Evolutionary conservation across 1,140 invertebrate species (phyloP).

Genomic region (Agrilus planipennis): DNA sequence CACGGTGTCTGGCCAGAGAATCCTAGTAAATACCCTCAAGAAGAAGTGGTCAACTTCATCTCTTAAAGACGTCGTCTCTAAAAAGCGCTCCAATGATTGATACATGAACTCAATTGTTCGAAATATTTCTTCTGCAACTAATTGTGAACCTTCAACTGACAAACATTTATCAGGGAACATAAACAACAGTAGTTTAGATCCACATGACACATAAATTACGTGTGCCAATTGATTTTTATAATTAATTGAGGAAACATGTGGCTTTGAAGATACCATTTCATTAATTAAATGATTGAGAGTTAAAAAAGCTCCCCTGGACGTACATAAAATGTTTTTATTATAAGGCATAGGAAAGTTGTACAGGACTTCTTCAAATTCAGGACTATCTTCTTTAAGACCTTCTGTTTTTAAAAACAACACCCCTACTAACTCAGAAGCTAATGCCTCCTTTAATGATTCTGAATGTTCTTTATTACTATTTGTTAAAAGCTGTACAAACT

Average conservation of each 20-base stretch:
- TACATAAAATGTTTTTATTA: conserved; percentile 45
- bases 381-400: conserved; percentile 44
- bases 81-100: conserved; percentile 39
- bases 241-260: conserved; percentile 42
- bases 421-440: conserved; percentile 45
- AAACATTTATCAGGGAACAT: conserved; percentile 39
- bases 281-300: conserved; percentile 55
- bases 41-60: conserved; percentile 43
- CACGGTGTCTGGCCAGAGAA: conserved; percentile 15
- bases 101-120: conserved; percentile 40
- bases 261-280: conserved; percentile 44
- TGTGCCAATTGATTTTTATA: conserved; percentile 41
- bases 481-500: conserved; percentile 39
- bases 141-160: conserved; percentile 36
- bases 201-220: conserved; percentile 40
- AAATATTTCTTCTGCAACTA: conserved; percentile 37
- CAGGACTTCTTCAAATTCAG: conserved; percentile 50
- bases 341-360: conserved; percentile 54
- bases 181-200: conserved; percentile 43
- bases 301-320: conserved; percentile 50
- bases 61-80: conserved; percentile 32
- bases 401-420: conserved; percentile 49
- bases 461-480: conserved; percentile 38
- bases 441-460: conserved; percentile 37
- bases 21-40: conserved; percentile 37